Evolutionary conservation across 2,797 vertebrate genomes (phyloP).

Genomic region (Bryconaethiops microstoma): DNA sequence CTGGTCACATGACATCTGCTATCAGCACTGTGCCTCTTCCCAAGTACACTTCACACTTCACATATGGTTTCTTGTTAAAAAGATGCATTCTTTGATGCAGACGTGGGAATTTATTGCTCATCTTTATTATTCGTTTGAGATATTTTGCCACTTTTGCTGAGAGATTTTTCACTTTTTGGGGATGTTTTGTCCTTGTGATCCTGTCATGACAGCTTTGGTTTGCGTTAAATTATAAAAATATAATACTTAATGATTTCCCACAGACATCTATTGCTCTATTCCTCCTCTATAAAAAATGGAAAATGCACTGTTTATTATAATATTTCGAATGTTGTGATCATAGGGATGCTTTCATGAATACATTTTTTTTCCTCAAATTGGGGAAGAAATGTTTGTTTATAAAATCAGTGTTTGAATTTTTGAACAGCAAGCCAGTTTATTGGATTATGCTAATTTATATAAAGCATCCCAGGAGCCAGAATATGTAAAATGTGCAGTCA

Average conservation of each 20-base stretch:
- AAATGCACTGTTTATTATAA: too few relatives aligned
- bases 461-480: constrained; percentile 9
- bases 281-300: too few relatives aligned
- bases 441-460: background rate
- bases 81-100: background rate
- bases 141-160: background rate
- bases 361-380: background rate
- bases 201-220: too few relatives aligned
- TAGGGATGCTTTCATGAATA: background rate
- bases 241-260: too few relatives aligned
- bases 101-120: background rate
- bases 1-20: constrained; percentile 28
- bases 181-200: too few relatives aligned
- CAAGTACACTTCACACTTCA: constrained; percentile 15
- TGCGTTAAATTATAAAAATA: too few relatives aligned
- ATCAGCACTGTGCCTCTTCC: background rate
- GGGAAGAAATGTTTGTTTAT: background rate
- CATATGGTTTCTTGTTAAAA: background rate
- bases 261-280: too few relatives aligned
- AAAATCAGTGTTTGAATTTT: too few relatives aligned
- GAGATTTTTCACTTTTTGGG: too few relatives aligned
- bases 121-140: background rate
- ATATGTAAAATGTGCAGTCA: background rate
- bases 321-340: too few relatives aligned
- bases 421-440: background rate